Evolutionary conservation across 2,113 vertebrate genomes (phyloP), one percentile per base, ranked within the genome.

Genomic region (Haplochromis vanheusdeni): DNA sequence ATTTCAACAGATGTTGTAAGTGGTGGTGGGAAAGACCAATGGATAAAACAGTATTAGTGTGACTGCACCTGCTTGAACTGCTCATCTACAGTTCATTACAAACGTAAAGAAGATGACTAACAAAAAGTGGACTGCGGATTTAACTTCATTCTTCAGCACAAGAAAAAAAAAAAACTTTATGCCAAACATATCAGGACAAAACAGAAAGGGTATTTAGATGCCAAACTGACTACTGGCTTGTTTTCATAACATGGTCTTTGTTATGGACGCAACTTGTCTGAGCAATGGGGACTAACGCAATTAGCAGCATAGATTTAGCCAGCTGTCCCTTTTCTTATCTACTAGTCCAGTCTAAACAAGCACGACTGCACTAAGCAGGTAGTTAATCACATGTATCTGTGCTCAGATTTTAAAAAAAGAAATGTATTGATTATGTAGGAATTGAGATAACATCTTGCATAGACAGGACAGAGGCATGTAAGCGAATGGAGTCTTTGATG

Each of bases 1-100:
- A 88, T 89, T 94, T 92, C 80, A 90, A 75, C 91, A 93, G 89
- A 94, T 93, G 92, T 93, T 90, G 82, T 87, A 85, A 87, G 81
- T 80, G 58, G 87, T 87, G 80, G 81, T 80, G 83, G 84, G 75
- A 88, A 79, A 84, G 75, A 85, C 81, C 58, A 87, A 9, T 51
- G 56, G 75, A 88, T 80, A 80, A 89, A 89, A 81, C 8, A 51
- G 47, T 54, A 56, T 80, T 73, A 42, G 60, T 23, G 51, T 80
- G 55, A 28, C 11, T 88, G 54, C 47, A 80, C 88, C 68, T 77
- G 77, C 51, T 81, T 45, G 45, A 82, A 51, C 52, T 60, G 12
- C 73, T 77, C 42, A 80, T 31, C 65, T 65, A 40, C 14, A 45
- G 73, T 79, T 10, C 6, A 62, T 45, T 60, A 62, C 9, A 75